These are phyloP conservation scores for Melinaea menophilus DNA, from an alignment of 2,888 invertebrate genomes.

Conservation along the genomic window DNA sequence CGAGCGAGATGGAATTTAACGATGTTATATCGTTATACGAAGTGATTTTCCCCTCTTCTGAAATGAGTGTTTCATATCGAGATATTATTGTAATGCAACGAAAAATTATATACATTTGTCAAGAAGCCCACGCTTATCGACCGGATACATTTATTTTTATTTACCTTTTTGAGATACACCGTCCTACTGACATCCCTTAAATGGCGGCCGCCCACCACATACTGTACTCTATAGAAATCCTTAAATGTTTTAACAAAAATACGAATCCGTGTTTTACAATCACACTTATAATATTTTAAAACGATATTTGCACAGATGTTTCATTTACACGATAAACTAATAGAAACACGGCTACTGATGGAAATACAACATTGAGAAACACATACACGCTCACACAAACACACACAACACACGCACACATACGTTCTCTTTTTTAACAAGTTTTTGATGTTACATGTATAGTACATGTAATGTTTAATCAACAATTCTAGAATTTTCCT, in stretches of 20 bases:
- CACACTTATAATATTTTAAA: constrained; percentile 38
- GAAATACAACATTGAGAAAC: constrained; percentile 50
- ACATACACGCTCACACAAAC: constrained; percentile 34
- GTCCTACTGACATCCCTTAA: constrained; percentile 62
- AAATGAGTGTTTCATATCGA: constrained; percentile 11
- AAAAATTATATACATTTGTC: constrained; percentile 12
- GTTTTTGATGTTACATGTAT: constrained; percentile 25
- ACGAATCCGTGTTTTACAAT: background rate
- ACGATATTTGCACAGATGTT: constrained; percentile 45
- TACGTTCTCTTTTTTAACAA: constrained; percentile 38
- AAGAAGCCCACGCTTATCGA: constrained; percentile 49
- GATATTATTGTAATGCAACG: constrained; percentile 9
- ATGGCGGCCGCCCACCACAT: constrained; percentile 52
- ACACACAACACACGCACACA: constrained; percentile 10
- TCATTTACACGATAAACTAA: constrained; percentile 54
- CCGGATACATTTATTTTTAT: constrained; percentile 73
- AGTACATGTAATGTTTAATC: too few species aligned
- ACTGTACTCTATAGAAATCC: constrained; percentile 9
- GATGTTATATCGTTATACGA: constrained; percentile 8
- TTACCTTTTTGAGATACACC: constrained; percentile 70
- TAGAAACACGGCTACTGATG: constrained; percentile 41
- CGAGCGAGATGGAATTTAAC: constrained; percentile 14
- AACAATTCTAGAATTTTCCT: too few species aligned
- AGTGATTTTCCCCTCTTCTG: constrained; percentile 17
- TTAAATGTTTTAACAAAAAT: background rate